Evolutionary conservation across 35 echinoderm and acorn worm species (phyloP).

Genomic region (Heliocidaris erythrogramma): DNA sequence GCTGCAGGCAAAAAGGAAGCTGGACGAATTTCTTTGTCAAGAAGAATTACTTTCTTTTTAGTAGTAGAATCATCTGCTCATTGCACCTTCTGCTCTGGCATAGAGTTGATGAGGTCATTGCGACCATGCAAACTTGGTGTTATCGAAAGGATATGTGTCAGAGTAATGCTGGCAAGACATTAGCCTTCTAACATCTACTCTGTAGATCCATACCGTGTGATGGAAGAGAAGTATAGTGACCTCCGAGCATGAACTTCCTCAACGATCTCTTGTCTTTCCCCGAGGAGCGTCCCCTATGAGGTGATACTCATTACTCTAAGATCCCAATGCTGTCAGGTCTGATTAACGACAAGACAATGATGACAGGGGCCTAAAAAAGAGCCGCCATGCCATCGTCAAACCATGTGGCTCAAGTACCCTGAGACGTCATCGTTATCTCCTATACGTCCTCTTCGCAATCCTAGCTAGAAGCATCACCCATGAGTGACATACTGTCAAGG

Average conservation of each 20-base stretch:
- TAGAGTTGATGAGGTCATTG: neutral
- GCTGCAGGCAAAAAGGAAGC: neutral
- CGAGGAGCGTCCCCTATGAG: neutral
- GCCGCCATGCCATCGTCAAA: neutral
- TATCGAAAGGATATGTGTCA: neutral
- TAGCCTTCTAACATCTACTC: neutral
- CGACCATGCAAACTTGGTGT: neutral
- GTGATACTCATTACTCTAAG: slow-evolving; percentile 10
- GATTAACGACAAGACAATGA: slow-evolving; percentile 26
- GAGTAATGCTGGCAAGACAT: neutral
- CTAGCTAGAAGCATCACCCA: neutral
- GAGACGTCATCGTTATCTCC: neutral
- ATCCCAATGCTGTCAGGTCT: slow-evolving; percentile 6
- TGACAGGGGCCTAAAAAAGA: neutral
- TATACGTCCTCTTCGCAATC: neutral
- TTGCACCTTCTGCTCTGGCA: neutral
- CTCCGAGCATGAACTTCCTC: slow-evolving; percentile 11
- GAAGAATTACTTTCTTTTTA: neutral
- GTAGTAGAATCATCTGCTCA: too few species aligned
- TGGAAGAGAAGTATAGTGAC: slow-evolving; percentile 22
- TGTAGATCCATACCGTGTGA: neutral
- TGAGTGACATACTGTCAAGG: neutral
- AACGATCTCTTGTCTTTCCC: neutral
- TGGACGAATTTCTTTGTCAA: neutral
- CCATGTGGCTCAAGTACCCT: neutral